Evolutionary conservation across 2,113 vertebrate genomes (phyloP).

Genomic region (Notothenia coriiceps): DNA sequence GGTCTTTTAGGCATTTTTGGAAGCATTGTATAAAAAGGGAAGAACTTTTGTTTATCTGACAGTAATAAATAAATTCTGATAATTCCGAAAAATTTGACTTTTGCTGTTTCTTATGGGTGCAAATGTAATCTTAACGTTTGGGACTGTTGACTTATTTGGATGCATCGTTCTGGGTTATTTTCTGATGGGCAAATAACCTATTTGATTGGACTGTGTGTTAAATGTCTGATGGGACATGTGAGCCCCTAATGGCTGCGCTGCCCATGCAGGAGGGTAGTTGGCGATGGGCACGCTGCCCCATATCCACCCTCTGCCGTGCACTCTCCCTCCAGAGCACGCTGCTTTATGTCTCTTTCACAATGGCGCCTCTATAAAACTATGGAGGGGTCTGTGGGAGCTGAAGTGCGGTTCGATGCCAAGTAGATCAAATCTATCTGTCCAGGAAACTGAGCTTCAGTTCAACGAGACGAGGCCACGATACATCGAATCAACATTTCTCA

Average conservation of each 20-base stretch:
- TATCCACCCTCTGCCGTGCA: constrained; percentile 38
- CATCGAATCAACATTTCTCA: not conserved
- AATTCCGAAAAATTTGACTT: no score
- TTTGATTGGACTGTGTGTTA: not conserved
- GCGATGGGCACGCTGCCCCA: constrained; percentile 39
- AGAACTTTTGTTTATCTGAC: no score
- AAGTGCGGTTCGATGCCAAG: constrained; percentile 12
- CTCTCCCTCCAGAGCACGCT: constrained; percentile 24
- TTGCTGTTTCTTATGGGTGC: no score
- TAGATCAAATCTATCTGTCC: constrained; percentile 2
- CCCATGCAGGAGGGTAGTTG: constrained; percentile 37
- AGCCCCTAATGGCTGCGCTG: constrained; percentile 14
- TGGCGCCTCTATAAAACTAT: constrained; percentile 54
- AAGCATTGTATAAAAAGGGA: no score
- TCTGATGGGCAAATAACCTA: no score
- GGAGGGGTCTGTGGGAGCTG: constrained; percentile 25
- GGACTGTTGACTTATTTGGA: no score
- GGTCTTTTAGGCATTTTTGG: no score
- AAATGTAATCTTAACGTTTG: no score
- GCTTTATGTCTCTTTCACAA: constrained; percentile 57
- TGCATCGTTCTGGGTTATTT: no score
- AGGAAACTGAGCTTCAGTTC: not conserved
- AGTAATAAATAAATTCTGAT: no score
- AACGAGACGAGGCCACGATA: not conserved
- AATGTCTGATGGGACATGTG: constrained; percentile 26